Base-by-base conservation (phyloP, 1,140 invertebrate genomes). In the Micrasema minimum region DNA sequence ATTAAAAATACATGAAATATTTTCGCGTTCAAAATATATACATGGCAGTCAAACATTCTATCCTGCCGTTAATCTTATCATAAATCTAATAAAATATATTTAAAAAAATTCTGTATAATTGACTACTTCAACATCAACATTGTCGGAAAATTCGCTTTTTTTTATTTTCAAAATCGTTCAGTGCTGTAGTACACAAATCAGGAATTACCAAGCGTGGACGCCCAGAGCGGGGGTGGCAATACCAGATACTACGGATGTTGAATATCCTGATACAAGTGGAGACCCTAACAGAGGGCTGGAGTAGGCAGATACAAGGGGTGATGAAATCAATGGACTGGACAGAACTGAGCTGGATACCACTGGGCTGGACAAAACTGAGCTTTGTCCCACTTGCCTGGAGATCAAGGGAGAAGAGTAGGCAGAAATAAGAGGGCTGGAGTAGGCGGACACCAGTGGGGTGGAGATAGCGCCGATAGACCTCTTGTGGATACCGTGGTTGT, bases 381-480 rank as follows among this genome's bases (percentile, higher is more conserved):
- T 70, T 16, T 73, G 53, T 6, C 53, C 41, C n/a, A 80, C 67
- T 31, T 77, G 67, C 22, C 66, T 72, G 51, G 74, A 78, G 43
- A 45, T 67, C 23, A 77, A 45, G 22, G 77, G 76, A 66, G 75
- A 69, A 22, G 76, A 62, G 26, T 72, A 55, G 11, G 74, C 67
- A 45, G 75, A 78, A 35, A 55, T 41, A 20, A 80, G 80, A 70
- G 59, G 77, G 67, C 73, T 69, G 16, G 55, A 38, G 37, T 41
- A 41, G 12, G 41, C 59, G 11, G 35, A 35, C 61, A 76, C 59
- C 69, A 74, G 35, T 82, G 80, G 80, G 48, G 80, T 55, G 37
- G 77, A 72, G 78, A 31, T 77, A 5, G 77, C 62, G 76, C 9
- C 80, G 76, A 81, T 77, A 76, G 55, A 64, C 61, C 20, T 71